These are phyloP conservation scores for Rotaria macrura DNA, from an alignment of 2,888 invertebrate genomes.

Conservation along the genomic window DNA sequence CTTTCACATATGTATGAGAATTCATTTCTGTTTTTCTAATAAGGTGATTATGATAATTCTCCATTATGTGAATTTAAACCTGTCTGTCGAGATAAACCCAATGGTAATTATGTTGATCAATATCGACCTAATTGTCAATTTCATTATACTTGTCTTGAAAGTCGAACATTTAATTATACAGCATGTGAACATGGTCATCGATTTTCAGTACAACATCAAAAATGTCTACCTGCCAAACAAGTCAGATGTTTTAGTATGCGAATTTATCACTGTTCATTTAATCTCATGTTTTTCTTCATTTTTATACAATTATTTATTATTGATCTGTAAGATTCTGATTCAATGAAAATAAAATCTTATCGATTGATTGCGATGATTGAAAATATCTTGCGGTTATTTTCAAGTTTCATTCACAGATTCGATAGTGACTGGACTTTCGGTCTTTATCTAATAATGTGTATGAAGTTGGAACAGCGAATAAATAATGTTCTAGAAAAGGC, in stretches of 20 bases:
- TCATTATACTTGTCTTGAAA: slow-evolving; percentile 30
- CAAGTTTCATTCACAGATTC: no score
- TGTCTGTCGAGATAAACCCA: slow-evolving; percentile 27
- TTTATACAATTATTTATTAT: background rate
- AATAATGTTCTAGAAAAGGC: no score
- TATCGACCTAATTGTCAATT: slow-evolving; percentile 32
- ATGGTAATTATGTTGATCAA: slow-evolving; percentile 32
- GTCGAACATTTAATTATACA: slow-evolving; percentile 32
- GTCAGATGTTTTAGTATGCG: slow-evolving; percentile 12
- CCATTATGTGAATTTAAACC: slow-evolving; percentile 33
- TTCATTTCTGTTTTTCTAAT: background rate
- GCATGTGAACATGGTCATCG: slow-evolving; percentile 32
- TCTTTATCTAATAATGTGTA: no score
- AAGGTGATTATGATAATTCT: slow-evolving; percentile 31
- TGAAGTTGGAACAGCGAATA: no score
- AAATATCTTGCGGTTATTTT: no score
- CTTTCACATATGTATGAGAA: background rate
- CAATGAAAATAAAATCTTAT: no score
- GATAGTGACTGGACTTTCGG: no score
- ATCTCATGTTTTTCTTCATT: background rate
- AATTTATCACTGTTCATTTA: background rate
- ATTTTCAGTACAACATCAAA: slow-evolving; percentile 29
- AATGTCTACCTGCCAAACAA: slow-evolving; percentile 25
- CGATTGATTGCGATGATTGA: no score
- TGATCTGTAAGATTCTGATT: background rate